Evolutionary conservation across 2,888 invertebrate genomes (phyloP).

Genomic region (Trypoxylon attenuatum): DNA sequence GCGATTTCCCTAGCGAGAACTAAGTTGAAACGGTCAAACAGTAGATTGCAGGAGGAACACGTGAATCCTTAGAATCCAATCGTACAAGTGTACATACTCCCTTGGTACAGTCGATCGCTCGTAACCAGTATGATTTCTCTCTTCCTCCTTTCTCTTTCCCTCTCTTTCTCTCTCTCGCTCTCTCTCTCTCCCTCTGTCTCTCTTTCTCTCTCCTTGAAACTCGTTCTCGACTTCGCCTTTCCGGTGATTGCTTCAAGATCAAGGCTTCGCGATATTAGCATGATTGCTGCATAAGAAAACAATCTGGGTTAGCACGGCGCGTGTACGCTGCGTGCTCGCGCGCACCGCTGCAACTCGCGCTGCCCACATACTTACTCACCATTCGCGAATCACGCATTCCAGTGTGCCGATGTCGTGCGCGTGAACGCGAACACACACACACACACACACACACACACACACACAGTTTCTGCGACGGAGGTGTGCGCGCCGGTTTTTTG

Average conservation of each 20-base stretch:
- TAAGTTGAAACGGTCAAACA: background rate
- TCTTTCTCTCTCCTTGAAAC: constrained; percentile 2
- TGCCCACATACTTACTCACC: background rate
- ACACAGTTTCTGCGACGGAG: too few species aligned
- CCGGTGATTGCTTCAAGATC: constrained; percentile 51
- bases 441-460: background rate
- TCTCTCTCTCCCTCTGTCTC: background rate
- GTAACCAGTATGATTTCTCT: constrained; percentile 30
- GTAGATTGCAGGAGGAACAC: background rate
- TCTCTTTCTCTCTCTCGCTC: background rate
- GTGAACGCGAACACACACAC: background rate
- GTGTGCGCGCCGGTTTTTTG: background rate
- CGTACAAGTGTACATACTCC: too few species aligned
- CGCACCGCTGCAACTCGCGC: too few species aligned
- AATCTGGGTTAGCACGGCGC: constrained; percentile 57
- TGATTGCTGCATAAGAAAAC: constrained; percentile 57
- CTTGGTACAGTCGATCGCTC: constrained; percentile 33
- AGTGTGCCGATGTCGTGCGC: background rate
- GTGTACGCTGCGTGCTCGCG: background rate
- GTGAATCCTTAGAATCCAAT: constrained; percentile 9
- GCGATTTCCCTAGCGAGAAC: background rate
- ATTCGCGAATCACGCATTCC: background rate
- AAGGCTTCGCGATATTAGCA: constrained; percentile 58
- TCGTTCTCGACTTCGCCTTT: background rate
- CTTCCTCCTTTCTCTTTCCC: too few species aligned